Conservation (phyloP, 2,888 invertebrate species). For the Strigamia transsilvanica region DNA sequence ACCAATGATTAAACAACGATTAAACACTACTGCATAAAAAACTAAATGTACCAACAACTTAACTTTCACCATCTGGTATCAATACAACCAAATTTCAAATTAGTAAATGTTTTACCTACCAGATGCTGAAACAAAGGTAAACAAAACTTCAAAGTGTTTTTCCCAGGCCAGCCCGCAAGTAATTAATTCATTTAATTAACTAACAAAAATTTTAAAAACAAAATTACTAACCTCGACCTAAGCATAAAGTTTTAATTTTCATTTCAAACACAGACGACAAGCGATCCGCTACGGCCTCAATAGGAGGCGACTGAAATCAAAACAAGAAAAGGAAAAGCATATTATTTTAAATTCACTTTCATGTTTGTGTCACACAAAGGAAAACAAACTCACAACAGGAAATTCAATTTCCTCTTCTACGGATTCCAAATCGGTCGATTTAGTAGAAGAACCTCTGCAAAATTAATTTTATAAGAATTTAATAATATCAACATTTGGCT, state of each 20-base stretch:
- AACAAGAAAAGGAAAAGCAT: background rate
- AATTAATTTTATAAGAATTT: background rate
- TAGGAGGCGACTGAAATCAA: slow-evolving; percentile 27
- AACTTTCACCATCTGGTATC: too few species aligned
- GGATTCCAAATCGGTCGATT: background rate
- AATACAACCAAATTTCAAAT: too few species aligned
- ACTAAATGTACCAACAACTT: too few species aligned
- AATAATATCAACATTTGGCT: background rate
- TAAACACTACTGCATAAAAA: too few species aligned
- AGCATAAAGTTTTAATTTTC: slow-evolving; percentile 1
- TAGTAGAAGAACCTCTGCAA: background rate
- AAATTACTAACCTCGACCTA: background rate
- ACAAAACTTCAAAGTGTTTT: too few species aligned
- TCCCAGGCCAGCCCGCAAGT: background rate
- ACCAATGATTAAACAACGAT: too few species aligned
- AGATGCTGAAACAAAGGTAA: too few species aligned
- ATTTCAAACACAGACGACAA: slow-evolving; percentile 17
- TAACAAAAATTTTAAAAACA: background rate
- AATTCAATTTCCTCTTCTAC: slow-evolving; percentile 12
- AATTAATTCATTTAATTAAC: background rate
- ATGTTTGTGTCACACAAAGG: background rate
- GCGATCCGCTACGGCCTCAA: background rate
- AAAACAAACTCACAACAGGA: slow-evolving; percentile 11
- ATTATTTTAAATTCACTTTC: background rate
- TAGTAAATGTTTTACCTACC: too few species aligned